A percentile compares a stretch with the other conserved stretches of the same genome.
Evolutionary conservation across 2,888 invertebrate species (phyloP).

Genomic region (Drosophila leonis): DNA sequence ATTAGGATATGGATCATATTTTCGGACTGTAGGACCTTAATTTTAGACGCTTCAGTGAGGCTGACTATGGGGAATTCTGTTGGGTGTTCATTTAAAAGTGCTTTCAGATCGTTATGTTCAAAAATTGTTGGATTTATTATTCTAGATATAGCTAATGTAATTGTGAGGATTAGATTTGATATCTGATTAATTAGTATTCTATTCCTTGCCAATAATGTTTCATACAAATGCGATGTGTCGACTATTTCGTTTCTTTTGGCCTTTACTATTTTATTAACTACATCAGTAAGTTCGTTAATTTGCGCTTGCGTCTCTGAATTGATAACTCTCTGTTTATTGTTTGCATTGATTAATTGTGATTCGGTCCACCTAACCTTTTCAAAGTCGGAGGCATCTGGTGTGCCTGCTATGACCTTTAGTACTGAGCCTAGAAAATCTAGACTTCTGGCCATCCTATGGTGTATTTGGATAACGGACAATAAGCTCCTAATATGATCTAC

Average conservation of each 20-base stretch:
- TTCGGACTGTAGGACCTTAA: neutral
- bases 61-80: neutral
- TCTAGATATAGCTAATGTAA: neutral
- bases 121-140: neutral
- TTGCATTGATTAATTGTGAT: slow-evolving; percentile 1
- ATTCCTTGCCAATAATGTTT: slow-evolving; percentile 1
- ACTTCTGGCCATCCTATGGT: slow-evolving; percentile 8
- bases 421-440: too few species aligned
- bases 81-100: neutral
- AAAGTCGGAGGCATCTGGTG: slow-evolving; percentile 6
- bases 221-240: neutral
- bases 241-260: neutral
- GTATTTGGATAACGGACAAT: neutral
- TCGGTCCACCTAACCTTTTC: neutral
- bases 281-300: neutral
- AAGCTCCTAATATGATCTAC: too few species aligned
- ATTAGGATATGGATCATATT: neutral
- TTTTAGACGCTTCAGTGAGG: neutral
- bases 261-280: neutral
- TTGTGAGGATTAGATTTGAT: neutral
- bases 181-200: neutral
- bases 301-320: slow-evolving; percentile 10
- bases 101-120: neutral
- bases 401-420: slow-evolving; percentile 11
- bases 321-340: slow-evolving; percentile 1